Conservation (phyloP, 1,140 invertebrate genomes). For the Luehdorfia chinensis region DNA sequence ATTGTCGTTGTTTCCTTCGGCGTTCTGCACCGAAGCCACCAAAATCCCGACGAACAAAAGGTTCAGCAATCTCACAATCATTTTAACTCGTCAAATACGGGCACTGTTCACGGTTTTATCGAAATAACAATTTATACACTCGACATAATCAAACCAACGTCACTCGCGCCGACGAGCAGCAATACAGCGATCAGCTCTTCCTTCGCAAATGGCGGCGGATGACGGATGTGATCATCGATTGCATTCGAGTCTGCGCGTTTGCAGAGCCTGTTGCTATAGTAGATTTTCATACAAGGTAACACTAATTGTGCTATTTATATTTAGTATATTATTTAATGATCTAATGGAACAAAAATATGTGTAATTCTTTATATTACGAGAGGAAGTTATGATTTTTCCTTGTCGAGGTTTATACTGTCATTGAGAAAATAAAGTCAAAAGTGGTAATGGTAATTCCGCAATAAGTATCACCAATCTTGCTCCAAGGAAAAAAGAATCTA, state of each 20-base stretch:
- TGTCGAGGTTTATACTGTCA: too few species aligned
- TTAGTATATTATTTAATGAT: neutral
- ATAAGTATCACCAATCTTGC: too few species aligned
- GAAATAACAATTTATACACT: slow-evolving; percentile 69
- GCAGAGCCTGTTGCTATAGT: slow-evolving; percentile 32
- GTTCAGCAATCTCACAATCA: slow-evolving; percentile 73
- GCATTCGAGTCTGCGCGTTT: slow-evolving; percentile 49
- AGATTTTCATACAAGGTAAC: slow-evolving; percentile 27
- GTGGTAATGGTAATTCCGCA: too few species aligned
- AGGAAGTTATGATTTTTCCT: too few species aligned
- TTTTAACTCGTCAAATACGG: slow-evolving; percentile 59
- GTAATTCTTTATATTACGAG: too few species aligned
- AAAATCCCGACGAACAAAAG: slow-evolving; percentile 68
- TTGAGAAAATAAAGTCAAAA: too few species aligned
- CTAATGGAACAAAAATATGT: too few species aligned
- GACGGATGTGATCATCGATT: slow-evolving; percentile 75
- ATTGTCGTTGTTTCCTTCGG: slow-evolving; percentile 69
- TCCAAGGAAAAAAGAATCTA: too few species aligned
- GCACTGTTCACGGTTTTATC: slow-evolving; percentile 66
- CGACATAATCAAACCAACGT: slow-evolving; percentile 67
- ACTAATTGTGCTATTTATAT: slow-evolving; percentile 9
- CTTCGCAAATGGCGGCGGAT: slow-evolving; percentile 73
- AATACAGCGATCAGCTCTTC: slow-evolving; percentile 66
- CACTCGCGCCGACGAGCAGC: slow-evolving; percentile 66
- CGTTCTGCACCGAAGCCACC: slow-evolving; percentile 60